Evolutionary conservation across 2,888 invertebrate species (phyloP).

Genomic region (Dyspetes luteomarginatus): DNA sequence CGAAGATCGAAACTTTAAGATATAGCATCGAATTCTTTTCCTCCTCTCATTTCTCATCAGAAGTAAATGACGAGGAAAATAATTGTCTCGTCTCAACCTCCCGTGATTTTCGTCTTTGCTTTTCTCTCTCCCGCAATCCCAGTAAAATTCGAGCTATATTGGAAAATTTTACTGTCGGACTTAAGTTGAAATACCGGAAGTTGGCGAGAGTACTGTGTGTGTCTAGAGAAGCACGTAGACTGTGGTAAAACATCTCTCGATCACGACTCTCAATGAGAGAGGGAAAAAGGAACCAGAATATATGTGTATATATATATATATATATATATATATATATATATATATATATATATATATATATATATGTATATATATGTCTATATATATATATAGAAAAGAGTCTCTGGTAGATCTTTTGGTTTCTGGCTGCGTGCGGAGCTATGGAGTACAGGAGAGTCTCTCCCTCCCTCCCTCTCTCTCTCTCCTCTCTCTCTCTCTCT

Average conservation of each 20-base stretch:
- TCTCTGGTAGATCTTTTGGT: conserved; percentile 42
- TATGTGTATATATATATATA: no score
- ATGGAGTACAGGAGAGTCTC: conserved; percentile 33
- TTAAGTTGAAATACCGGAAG: conserved; percentile 49
- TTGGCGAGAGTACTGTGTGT: not conserved
- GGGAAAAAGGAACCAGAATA: no score
- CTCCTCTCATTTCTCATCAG: conserved; percentile 50
- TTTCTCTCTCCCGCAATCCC: conserved; percentile 35
- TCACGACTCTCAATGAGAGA: conserved; percentile 9
- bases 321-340: no score
- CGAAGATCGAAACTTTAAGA: conserved; percentile 29
- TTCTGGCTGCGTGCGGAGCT: conserved; percentile 38
- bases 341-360: no score
- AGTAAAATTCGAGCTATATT: conserved; percentile 44
- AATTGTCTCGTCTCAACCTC: conserved; percentile 49
- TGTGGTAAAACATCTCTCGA: conserved; percentile 22
- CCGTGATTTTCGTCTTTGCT: not conserved
- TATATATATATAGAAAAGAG: conserved; percentile 4
- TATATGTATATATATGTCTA: no score
- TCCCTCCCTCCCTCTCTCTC: not conserved
- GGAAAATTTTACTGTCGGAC: conserved; percentile 32
- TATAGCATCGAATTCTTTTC: conserved; percentile 33
- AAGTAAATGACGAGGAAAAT: conserved; percentile 61
- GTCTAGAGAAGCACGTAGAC: not conserved
- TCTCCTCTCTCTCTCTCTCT: not conserved